These are phyloP conservation scores for Idris sp. DNA, from an alignment of 1,140 invertebrate species.

Conservation along the genomic window DNA sequence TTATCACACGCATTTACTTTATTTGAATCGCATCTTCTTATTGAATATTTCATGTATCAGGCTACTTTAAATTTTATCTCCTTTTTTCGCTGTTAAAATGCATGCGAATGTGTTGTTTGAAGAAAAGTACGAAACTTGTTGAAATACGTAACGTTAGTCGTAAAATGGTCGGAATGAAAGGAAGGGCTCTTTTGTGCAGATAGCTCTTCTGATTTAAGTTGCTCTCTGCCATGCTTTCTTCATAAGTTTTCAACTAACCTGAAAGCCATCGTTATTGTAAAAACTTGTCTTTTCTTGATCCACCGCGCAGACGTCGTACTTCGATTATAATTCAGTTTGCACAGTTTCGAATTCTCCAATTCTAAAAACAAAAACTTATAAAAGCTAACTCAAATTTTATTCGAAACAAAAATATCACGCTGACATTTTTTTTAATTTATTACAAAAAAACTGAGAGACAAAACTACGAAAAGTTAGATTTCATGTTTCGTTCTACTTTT, in stretches of 20 bases:
- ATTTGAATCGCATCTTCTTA: too few species aligned
- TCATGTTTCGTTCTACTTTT: too few species aligned
- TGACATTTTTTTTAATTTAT: too few species aligned
- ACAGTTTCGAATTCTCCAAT: slow-evolving; percentile 3
- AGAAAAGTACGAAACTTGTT: slow-evolving; percentile 49
- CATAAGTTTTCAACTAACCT: slow-evolving; percentile 44
- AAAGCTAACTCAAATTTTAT: too few species aligned
- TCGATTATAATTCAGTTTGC: slow-evolving; percentile 40
- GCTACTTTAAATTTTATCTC: too few species aligned
- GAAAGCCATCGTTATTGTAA: slow-evolving; percentile 55
- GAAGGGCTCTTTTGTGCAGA: slow-evolving; percentile 50
- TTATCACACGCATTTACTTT: too few species aligned
- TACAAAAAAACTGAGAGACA: too few species aligned
- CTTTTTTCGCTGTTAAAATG: too few species aligned
- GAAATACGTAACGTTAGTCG: slow-evolving; percentile 52
- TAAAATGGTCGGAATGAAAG: slow-evolving; percentile 44
- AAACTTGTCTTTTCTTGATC: slow-evolving; percentile 52
- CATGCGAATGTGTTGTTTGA: slow-evolving; percentile 37
- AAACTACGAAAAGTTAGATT: too few species aligned
- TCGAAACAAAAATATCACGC: too few species aligned
- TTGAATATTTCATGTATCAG: too few species aligned
- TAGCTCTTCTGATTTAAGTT: slow-evolving; percentile 50
- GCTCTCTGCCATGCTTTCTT: slow-evolving; percentile 46
- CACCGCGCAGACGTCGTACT: slow-evolving; percentile 13
- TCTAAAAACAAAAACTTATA: too few species aligned